phyloP scores from a whole-genome alignment of 2,113 vertebrate species.

The Beaufortia kweichowensis region DNA sequence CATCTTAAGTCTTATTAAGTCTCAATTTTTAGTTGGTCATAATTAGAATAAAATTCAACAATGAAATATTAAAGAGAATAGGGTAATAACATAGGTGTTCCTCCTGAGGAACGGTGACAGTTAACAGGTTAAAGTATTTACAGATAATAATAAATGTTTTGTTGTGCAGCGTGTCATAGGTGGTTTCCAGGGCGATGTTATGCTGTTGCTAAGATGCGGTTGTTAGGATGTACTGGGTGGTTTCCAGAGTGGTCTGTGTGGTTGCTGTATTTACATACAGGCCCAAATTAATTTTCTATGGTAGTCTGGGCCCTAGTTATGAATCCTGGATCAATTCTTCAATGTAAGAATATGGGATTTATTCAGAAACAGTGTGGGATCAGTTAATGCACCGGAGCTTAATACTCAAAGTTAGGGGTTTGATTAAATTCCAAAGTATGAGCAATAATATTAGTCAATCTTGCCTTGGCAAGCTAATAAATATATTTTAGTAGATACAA shows the following conservation, averaged over 20 bases:
- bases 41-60: too few relatives aligned
- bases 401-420: background rate
- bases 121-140: too few relatives aligned
- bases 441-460: background rate
- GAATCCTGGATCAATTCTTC: too few relatives aligned
- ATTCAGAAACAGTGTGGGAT: background rate
- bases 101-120: too few relatives aligned
- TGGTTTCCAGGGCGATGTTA: background rate
- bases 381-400: background rate
- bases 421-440: background rate
- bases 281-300: too few relatives aligned
- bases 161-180: background rate
- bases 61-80: too few relatives aligned
- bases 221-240: background rate
- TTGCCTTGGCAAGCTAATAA: background rate
- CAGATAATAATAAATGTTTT: too few relatives aligned
- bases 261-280: background rate
- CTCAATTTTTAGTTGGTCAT: too few relatives aligned
- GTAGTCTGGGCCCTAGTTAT: too few relatives aligned
- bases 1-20: too few relatives aligned
- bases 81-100: too few relatives aligned
- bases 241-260: background rate
- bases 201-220: background rate
- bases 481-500: background rate
- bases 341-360: too few relatives aligned